Evolutionary conservation across 2,797 vertebrate genomes (phyloP).

Genomic region (Cynodonichthys magdalenae): DNA sequence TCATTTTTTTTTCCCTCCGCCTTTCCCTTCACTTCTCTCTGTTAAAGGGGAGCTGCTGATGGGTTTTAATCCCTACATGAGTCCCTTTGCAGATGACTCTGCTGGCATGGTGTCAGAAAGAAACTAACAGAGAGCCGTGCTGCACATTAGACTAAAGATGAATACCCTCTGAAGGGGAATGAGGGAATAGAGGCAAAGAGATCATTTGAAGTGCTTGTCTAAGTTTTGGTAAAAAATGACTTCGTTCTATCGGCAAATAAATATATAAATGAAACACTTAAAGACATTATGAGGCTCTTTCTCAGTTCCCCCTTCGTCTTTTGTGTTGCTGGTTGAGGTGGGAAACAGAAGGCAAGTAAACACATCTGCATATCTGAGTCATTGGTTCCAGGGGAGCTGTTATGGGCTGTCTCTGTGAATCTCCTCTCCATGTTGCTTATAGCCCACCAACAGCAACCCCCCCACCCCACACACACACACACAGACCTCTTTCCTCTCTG

Average conservation of each 20-base stretch:
- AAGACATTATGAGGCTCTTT: conserved; percentile 79
- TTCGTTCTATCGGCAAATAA: conserved; percentile 73
- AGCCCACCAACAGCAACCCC: conserved; percentile 58
- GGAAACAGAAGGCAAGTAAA: conserved; percentile 79
- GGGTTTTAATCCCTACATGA: conserved; percentile 80
- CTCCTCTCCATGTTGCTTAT: conserved; percentile 66
- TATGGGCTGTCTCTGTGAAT: conserved; percentile 77
- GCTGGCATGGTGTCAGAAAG: conserved; percentile 78
- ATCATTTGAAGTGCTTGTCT: conserved; percentile 81
- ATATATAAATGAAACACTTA: conserved; percentile 81
- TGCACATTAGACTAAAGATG: conserved; percentile 77
- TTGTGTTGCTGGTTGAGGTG: conserved; percentile 72
- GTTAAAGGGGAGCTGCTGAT: conserved; percentile 74
- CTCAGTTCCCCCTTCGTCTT: conserved; percentile 58
- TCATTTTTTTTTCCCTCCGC: conserved; percentile 22
- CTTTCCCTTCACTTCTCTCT: conserved; percentile 22
- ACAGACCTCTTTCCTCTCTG: conserved; percentile 28
- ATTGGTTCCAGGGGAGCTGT: conserved; percentile 79
- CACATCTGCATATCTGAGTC: conserved; percentile 84
- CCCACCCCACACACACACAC: too few relatives aligned
- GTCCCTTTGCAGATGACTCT: conserved; percentile 76
- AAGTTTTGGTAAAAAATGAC: conserved; percentile 74
- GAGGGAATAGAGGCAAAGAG: conserved; percentile 68
- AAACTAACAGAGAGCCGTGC: conserved; percentile 78
- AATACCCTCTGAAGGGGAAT: conserved; percentile 74